Conservation (phyloP, 37 sponge, comb jelly and placozoan species). For the Oopsacas minuta region DNA sequence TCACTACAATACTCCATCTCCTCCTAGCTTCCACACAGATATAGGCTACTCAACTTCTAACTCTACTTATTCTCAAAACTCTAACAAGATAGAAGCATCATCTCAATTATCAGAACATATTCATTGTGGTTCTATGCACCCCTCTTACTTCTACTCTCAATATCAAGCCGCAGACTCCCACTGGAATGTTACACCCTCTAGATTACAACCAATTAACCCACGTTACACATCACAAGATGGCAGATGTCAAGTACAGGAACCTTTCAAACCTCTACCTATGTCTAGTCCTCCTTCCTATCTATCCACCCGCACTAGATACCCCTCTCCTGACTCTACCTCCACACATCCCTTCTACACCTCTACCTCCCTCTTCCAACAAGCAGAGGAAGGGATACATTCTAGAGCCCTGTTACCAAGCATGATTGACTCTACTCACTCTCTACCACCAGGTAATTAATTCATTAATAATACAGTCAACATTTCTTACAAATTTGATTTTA, state of each 20-base stretch:
- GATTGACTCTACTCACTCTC: neutral
- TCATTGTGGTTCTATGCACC: neutral
- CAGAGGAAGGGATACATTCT: neutral
- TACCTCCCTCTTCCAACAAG: neutral
- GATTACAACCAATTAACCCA: neutral
- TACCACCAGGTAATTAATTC: neutral
- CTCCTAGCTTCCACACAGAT: neutral
- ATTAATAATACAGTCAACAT: neutral
- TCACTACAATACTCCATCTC: neutral
- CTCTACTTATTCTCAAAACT: neutral
- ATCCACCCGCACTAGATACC: neutral
- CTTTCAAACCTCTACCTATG: too few species aligned
- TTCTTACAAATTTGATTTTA: too few species aligned
- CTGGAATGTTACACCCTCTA: neutral
- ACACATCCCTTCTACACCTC: neutral
- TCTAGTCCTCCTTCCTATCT: neutral
- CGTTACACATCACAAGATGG: neutral
- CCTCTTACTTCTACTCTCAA: neutral
- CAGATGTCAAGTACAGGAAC: neutral
- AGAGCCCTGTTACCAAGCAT: neutral
- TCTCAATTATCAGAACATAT: neutral
- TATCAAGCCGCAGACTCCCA: neutral
- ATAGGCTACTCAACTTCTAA: neutral
- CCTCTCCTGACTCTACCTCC: slow-evolving; percentile 27
- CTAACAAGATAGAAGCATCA: neutral